phyloP scores from a whole-genome alignment of 1,140 invertebrate species.

The Drosophila oshimai region DNA sequence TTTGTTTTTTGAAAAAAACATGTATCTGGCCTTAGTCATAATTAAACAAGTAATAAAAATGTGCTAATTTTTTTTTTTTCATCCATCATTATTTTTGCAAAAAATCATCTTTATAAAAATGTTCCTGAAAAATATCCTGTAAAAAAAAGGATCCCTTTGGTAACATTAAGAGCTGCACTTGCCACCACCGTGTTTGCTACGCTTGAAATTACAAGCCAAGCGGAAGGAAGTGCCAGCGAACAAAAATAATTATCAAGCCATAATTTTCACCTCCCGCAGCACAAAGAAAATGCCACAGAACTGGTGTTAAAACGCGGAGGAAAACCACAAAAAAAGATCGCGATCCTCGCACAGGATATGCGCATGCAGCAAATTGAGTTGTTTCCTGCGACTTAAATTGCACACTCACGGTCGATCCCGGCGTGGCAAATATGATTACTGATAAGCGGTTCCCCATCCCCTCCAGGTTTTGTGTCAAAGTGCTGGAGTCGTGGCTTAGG shows the following conservation, averaged over 20 bases:
- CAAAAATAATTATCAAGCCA: constrained; percentile 10
- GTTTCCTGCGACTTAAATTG: constrained; percentile 66
- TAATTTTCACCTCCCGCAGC: background rate
- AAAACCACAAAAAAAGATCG: constrained; percentile 64
- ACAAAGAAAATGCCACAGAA: constrained; percentile 31
- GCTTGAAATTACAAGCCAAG: constrained; percentile 67
- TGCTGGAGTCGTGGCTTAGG: too few relatives aligned
- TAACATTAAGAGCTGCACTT: background rate
- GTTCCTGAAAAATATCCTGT: too few relatives aligned
- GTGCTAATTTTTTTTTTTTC: too few relatives aligned
- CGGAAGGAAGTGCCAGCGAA: constrained; percentile 62
- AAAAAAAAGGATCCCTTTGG: background rate
- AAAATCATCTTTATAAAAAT: too few relatives aligned
- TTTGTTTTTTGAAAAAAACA: too few relatives aligned
- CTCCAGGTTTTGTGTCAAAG: constrained; percentile 34
- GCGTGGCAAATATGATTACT: constrained; percentile 76
- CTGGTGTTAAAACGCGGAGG: constrained; percentile 42
- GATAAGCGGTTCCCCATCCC: constrained; percentile 43
- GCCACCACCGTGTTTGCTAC: background rate
- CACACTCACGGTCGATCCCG: constrained; percentile 55
- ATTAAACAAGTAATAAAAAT: too few relatives aligned
- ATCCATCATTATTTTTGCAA: too few relatives aligned
- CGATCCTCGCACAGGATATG: constrained; percentile 55
- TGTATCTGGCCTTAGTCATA: too few relatives aligned
- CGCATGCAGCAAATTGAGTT: constrained; percentile 63